Base-by-base conservation (phyloP, 1,140 invertebrate species). In the Saccostrea glomerata region DNA sequence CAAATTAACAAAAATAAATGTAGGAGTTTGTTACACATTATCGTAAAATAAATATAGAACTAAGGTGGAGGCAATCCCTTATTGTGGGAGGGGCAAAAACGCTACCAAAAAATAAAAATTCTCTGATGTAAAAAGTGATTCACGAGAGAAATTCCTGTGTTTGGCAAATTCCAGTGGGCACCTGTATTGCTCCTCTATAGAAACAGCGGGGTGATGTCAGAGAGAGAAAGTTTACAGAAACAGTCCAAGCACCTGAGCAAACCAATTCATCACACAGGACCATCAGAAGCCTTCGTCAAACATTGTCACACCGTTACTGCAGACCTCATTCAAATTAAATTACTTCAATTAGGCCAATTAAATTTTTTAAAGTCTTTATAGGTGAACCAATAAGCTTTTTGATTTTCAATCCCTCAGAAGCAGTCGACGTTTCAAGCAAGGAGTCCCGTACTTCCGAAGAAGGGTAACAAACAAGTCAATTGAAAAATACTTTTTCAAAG, bases 271-370 rank as follows among this genome's bases (percentile, higher is more conserved):
- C 30, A 40, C 70, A 20, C 30, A 15, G 30, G 0, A 77, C 23
- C 70, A 77, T 77, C 70, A 13, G 25, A 77, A 77, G 70, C 25
- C 70, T 77, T 77, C 15, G 70, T 77, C 70, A 77, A 77, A 77
- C 30, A 77, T 77, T 77, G 25, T 77, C 25, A 77, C 25, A 15
- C 70, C 70, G n/a, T 20, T 12, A 30, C 23, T 30, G 5, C 30
- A 77, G 30, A 77, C 70, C 23, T 77, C 25, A 77, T 13, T 11
- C 11, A 11, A 5, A 36, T 2, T 47, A 47, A 47, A 47, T 3
- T 12, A 77, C 11, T 36, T 36, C 30, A 77, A 77, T 77, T 36
- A 77, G 70, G 30, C 23, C 70, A 77, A 77, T 36, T 77, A n/a
- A n/a, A n/a, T n/a, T 63, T 63, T 63, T 60, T 60, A 6, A 4